Conservation (phyloP, 2,888 invertebrate species). For the Amiota minor region DNA sequence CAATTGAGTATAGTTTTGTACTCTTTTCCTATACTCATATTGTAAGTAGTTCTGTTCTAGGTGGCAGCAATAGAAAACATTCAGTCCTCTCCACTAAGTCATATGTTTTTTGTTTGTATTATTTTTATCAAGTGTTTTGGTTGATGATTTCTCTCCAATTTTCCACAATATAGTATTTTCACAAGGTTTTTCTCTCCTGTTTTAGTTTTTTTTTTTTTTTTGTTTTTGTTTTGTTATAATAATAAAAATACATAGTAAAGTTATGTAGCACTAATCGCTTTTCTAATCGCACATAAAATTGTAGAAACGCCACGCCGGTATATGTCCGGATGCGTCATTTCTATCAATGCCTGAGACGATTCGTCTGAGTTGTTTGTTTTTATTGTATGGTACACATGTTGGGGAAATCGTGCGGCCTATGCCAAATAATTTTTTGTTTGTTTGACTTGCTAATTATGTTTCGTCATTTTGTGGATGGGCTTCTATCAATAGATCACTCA, state of each 20-base stretch:
- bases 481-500: too few relatives aligned
- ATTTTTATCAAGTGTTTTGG: conserved; percentile 24
- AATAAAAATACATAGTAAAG: not conserved
- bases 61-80: too few relatives aligned
- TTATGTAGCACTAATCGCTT: not conserved
- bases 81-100: not conserved
- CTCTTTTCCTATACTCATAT: too few relatives aligned
- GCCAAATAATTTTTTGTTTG: conserved; percentile 6
- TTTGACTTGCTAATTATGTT: conserved; percentile 2
- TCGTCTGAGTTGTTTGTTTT: not conserved
- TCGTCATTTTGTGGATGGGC: not conserved
- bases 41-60: too few relatives aligned
- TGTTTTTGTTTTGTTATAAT: not conserved
- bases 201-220: too few relatives aligned
- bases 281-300: conserved; percentile 27
- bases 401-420: not conserved
- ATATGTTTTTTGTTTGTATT: conserved; percentile 29
- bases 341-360: not conserved
- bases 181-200: not conserved
- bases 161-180: not conserved
- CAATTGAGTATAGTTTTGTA: too few relatives aligned
- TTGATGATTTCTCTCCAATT: conserved; percentile 9
- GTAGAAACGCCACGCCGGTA: conserved; percentile 7
- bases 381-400: too few relatives aligned
- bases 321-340: conserved; percentile 8